Evolutionary conservation across 2,113 vertebrate species (phyloP), one percentile per base, ranked within the genome.

Genomic region (Spea bombifrons): DNA sequence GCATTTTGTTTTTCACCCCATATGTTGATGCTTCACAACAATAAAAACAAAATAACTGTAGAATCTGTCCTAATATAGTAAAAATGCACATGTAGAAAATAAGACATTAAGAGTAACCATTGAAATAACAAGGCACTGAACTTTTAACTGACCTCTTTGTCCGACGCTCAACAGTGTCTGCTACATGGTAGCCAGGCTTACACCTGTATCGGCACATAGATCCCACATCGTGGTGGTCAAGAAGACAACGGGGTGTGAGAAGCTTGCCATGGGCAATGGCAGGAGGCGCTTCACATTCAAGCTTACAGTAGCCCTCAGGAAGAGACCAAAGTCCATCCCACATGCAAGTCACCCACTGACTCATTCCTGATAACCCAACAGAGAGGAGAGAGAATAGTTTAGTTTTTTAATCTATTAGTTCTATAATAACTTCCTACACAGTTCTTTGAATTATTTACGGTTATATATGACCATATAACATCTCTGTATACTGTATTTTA

Each of bases 321-420:
- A 96, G 94, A 0, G 96, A 98, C 97, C 97, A 99, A 55, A 98
- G 89, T 1, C 97, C 94, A 0, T 99, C 96, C 73, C 95, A 96
- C 82, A 97, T 88, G 85, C 97, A 99, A 66, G 90, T 93, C 86
- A 99, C 82, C 90, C 92, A 93, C 16, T 95, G 91, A 81, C 88
- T 98, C 83, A 88, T 85, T 75, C 97, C 97, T 99, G 84, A 57
- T 0, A 75, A 85, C 85, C 64, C 8, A 71, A 9, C 53, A 75
- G 64, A 69, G 2, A 71, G 59, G 73, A 9, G 3, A 30, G 73
- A 45, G n/a, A 43, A 47, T 61, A 48, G 5, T 1, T 59, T 13
- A 8, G 55, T 59, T 5, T 30, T 30, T 30, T 30, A 1, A 30
- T 30, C 30, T 30, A 30, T 30, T 30, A 30, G 2, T 30, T 30